Evolutionary conservation across 2,797 vertebrate species (phyloP), one percentile per base, ranked within the genome.

Genomic region (Myotis daubentonii): DNA sequence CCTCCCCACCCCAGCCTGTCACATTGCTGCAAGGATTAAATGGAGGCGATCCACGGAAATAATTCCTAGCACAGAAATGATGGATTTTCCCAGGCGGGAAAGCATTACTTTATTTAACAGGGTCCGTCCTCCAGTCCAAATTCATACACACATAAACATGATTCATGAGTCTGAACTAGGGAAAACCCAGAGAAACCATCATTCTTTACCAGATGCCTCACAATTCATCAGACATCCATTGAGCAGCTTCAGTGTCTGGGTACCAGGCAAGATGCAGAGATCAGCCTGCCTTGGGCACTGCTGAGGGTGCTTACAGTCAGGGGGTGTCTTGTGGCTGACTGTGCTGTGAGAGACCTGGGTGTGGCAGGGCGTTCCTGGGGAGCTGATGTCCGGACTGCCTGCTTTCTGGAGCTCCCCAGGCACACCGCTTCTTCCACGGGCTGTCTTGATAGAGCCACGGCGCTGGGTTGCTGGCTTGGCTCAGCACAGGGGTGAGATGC

Each of bases 201-300:
- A 15, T 57, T 12, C 75, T 49, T 36, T 22, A 41, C 16, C 55
- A 25, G 41, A 23, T 11, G 71, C 38, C n/a, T 3, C 8, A 5
- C 17, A 49, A 38, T 66, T 53, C 20, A 33, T 79, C n/a, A 70
- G 57, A 44, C 22, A 0, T 17, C 74, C 22, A 7, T 2, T 5
- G 62, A 70, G 72, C 15, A n/a, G 38, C 71, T 51, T 2, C 12
- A 33, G 1, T 8, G 19, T 16, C 55, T 10, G 1, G 4, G 41
- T 6, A 5, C 49, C 8, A 0, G 36, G 41, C 0, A 22, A 13
- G 30, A 30, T 1, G 6, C 28, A 53, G 65, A 28, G 19, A 33
- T 25, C 41, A 16, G 49, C n/a, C 36, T 62, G 53, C 60, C 66
- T 36, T 2, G 2, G 80, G 20, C 10, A 0, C 47, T 74, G 9